Evolutionary conservation across 1,140 invertebrate species (phyloP), one percentile per base, ranked within the genome.

Genomic region (Lysiphlebus fabarum): DNA sequence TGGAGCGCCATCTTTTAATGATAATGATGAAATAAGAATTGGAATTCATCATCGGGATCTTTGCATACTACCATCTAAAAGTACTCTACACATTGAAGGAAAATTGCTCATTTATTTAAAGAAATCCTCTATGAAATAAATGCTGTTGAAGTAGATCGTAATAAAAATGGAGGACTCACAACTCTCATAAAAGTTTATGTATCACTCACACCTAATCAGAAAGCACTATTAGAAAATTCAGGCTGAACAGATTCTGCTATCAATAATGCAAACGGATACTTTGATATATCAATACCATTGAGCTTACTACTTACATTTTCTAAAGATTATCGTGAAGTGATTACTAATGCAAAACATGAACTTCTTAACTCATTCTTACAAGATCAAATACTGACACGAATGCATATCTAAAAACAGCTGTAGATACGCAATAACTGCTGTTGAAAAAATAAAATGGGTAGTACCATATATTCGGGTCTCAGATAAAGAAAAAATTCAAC

Each of bases 81-180:
- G 71, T 64, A 71, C 62, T 41, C 33, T 77, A 10, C 67, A 75
- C 53, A 64, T 77, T n/a, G n/a, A 67, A 53, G 72, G 74, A n/a
- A 63, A 42, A 65, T 9, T 68, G 34, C 70, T 34, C 71, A 71
- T 68, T 59, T 81, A 8, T 81, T 82, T 67, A 70, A 75, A 59
- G 76, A 79, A 62, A 76, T 79, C n/a, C 64, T 75, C 42, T 81
- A 78, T 64, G 74, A 79, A 67, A 7, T 81, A 4, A 77, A 77
- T 64, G 74, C 70, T 34, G 62, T 75, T 4, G 74, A 75, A 65
- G 74, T 81, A 53, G 76, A 82, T 70, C 56, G 65, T 42, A 69
- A 65, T 53, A 72, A 71, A 68, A 72, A 74, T 65, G 66, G 71
- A 6, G 76, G 77, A 38, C 63, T 76, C 5, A 73, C 72, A 4